Conservation (phyloP, 2,113 vertebrate species). For the Tragelaphus strepsiceros region DNA sequence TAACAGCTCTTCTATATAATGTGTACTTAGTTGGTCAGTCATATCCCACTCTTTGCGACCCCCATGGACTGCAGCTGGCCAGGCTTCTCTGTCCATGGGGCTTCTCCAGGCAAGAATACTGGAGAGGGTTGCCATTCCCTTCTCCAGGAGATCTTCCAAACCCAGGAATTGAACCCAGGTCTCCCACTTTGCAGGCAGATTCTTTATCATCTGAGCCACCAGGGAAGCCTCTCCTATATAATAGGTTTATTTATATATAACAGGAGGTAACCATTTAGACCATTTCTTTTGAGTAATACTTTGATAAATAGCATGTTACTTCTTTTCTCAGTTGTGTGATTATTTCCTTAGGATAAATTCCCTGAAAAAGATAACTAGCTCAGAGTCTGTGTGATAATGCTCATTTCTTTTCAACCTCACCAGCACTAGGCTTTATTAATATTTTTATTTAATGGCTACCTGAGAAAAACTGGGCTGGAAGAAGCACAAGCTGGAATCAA, state of each 20-base stretch:
- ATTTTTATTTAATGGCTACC: background rate
- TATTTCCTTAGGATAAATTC: conserved; percentile 11
- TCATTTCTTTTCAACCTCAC: background rate
- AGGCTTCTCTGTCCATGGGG: background rate
- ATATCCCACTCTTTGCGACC: fast-evolving
- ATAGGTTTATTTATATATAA: background rate
- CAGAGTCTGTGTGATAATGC: background rate
- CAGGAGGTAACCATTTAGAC: background rate
- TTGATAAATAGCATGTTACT: background rate
- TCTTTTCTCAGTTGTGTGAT: background rate
- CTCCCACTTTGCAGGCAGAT: background rate
- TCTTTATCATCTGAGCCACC: background rate
- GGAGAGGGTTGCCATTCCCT: background rate
- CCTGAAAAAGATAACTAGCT: background rate
- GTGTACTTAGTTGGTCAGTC: background rate
- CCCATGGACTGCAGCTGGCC: background rate
- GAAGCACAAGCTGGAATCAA: too few species aligned
- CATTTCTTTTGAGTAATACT: background rate
- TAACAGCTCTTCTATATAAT: background rate
- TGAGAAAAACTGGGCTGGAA: background rate
- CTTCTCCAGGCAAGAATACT: background rate
- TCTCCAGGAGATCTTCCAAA: background rate
- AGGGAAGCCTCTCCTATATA: background rate
- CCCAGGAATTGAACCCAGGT: background rate
- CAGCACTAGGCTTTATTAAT: background rate